Evolutionary conservation across 2,888 invertebrate species (phyloP).

Genomic region (Lasioglossum morio): DNA sequence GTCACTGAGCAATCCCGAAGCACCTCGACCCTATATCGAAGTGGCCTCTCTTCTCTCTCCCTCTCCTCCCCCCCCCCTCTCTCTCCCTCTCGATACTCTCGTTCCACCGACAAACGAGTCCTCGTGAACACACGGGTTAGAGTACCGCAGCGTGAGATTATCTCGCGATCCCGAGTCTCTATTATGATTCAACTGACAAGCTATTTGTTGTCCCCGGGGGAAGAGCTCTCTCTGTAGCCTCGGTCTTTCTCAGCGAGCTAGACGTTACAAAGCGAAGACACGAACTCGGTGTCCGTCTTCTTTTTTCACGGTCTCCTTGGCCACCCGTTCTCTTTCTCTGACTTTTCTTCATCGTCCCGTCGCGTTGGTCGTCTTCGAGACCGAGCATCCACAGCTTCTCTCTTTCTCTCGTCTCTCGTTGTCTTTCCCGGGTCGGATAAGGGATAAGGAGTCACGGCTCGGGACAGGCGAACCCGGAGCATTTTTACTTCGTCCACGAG

Average conservation of each 20-base stretch:
- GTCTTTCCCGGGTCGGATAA: slow-evolving; percentile 10
- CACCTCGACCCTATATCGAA: background rate
- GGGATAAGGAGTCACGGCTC: slow-evolving; percentile 54
- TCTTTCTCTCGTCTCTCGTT: background rate
- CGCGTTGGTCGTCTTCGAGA: background rate
- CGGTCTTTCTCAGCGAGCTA: slow-evolving; percentile 42
- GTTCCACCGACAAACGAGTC: slow-evolving; percentile 17
- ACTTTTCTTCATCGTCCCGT: background rate
- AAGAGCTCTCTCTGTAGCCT: slow-evolving; percentile 41
- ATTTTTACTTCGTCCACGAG: slow-evolving; percentile 67
- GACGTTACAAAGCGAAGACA: slow-evolving; percentile 66
- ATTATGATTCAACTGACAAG: slow-evolving; percentile 81
- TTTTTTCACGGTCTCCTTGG: background rate
- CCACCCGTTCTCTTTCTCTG: background rate
- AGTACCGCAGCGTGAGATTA: slow-evolving; percentile 78
- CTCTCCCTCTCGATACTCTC: background rate
- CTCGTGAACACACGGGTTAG: slow-evolving; percentile 59
- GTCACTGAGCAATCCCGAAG: background rate
- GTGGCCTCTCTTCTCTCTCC: background rate
- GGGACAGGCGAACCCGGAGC: slow-evolving; percentile 60
- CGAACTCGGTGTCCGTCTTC: slow-evolving; percentile 34
- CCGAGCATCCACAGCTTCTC: background rate
- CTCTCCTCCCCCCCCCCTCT: too few relatives aligned
- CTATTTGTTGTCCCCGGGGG: slow-evolving; percentile 78
- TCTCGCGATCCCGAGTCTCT: slow-evolving; percentile 72